These are phyloP conservation scores for Artibeus lituratus DNA, from an alignment of 2,797 vertebrate species.

Conservation along the genomic window DNA sequence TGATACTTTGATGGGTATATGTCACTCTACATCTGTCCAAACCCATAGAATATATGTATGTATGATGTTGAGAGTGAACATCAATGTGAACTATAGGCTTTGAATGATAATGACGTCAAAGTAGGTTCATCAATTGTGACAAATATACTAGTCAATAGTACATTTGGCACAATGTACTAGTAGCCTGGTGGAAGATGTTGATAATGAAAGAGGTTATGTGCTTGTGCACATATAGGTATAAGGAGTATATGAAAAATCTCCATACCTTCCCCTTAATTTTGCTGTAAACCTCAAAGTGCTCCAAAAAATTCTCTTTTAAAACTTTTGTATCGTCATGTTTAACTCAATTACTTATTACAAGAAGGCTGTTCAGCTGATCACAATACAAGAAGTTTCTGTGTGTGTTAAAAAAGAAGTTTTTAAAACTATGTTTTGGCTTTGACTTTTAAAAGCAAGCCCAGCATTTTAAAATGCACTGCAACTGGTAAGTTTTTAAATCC, in stretches of 20 bases:
- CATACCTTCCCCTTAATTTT: not conserved
- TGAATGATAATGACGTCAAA: not conserved
- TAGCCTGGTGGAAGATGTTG: not conserved
- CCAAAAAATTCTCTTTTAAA: not conserved
- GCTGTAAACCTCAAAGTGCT: not conserved
- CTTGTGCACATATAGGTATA: not conserved
- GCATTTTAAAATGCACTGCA: not conserved
- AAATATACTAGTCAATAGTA: not conserved
- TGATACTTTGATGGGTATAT: not conserved
- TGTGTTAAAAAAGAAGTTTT: not conserved
- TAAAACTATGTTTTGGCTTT: not conserved
- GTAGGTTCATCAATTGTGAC: not conserved
- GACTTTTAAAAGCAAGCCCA: slow-evolving; percentile 17
- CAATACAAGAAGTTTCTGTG: not conserved
- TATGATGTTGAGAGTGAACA: not conserved
- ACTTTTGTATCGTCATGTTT: not conserved
- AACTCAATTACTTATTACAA: slow-evolving; percentile 6
- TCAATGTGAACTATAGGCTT: not conserved
- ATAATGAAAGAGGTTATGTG: not conserved
- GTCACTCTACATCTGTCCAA: not conserved
- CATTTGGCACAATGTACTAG: too few relatives aligned
- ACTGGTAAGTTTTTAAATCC: not conserved
- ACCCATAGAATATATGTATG: not conserved
- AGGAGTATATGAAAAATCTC: not conserved
- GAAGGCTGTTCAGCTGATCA: not conserved